Evolutionary conservation across 2,888 invertebrate genomes (phyloP).

Genomic region (Blastobasis lacticolella): DNA sequence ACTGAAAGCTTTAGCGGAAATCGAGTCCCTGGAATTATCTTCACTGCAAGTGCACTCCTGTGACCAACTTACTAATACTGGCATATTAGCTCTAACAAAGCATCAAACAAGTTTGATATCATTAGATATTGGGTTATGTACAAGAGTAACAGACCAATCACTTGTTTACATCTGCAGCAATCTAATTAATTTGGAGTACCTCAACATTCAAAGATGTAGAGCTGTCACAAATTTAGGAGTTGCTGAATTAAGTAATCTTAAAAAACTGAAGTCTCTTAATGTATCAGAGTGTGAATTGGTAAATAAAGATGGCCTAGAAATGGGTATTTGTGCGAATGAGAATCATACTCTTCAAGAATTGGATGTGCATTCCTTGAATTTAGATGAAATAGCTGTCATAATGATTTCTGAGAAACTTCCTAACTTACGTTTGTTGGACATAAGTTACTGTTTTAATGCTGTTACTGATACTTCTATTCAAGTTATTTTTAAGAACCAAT

Average conservation of each 20-base stretch:
- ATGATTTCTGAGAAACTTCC: constrained; percentile 74
- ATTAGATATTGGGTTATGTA: constrained; percentile 78
- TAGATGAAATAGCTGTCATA: constrained; percentile 77
- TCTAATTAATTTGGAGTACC: constrained; percentile 70
- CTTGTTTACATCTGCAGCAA: constrained; percentile 74
- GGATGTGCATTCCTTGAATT: constrained; percentile 73
- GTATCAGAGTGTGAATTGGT: constrained; percentile 80
- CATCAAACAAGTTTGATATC: constrained; percentile 71
- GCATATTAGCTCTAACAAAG: constrained; percentile 68
- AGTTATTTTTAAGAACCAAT: constrained; percentile 77
- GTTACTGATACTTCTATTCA: constrained; percentile 81
- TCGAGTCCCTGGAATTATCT: constrained; percentile 66
- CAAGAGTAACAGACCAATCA: constrained; percentile 78
- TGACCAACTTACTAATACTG: constrained; percentile 76
- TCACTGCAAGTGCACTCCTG: constrained; percentile 71
- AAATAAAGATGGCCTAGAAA: constrained; percentile 74
- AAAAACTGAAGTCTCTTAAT: constrained; percentile 73
- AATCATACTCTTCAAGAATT: constrained; percentile 69
- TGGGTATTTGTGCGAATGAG: constrained; percentile 70
- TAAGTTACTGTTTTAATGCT: constrained; percentile 81
- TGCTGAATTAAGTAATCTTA: constrained; percentile 66
- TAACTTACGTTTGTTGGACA: constrained; percentile 74
- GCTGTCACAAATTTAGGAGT: constrained; percentile 78
- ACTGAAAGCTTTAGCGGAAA: constrained; percentile 68
- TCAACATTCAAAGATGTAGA: constrained; percentile 78